Conservation (phyloP, 2,888 invertebrate species). For the Megamerina dolium region DNA sequence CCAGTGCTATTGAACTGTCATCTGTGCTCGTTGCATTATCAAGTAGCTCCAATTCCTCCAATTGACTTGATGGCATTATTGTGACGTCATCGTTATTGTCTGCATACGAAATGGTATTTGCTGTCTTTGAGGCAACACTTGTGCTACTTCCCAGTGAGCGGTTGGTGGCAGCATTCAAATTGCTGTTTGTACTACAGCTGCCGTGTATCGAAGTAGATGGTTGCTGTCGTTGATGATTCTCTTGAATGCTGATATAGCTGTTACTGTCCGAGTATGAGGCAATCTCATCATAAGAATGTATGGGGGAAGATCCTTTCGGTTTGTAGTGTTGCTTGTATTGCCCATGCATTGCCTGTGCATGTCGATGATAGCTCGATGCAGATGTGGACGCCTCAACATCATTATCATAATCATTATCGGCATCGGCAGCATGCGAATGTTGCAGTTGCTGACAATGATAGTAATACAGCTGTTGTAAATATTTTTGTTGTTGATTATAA, state of each 20-base stretch:
- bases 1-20: neutral
- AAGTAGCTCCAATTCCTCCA: constrained; percentile 11
- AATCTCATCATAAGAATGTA: constrained; percentile 48
- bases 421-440: too few species aligned
- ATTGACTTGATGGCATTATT: constrained; percentile 12
- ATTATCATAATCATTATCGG: too few species aligned
- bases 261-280: constrained; percentile 45
- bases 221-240: constrained; percentile 26
- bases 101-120: constrained; percentile 7
- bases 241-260: constrained; percentile 30
- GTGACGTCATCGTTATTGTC: constrained; percentile 1
- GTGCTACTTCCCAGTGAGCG: constrained; percentile 21
- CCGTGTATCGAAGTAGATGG: constrained; percentile 21
- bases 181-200: constrained; percentile 25
- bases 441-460: constrained; percentile 22
- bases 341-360: too few species aligned
- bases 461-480: constrained; percentile 24
- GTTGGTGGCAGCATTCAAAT: constrained; percentile 23
- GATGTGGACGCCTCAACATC: neutral
- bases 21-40: constrained; percentile 9
- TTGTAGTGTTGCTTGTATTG: constrained; percentile 33
- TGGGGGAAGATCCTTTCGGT: constrained; percentile 32
- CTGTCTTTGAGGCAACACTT: constrained; percentile 18
- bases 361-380: constrained; percentile 19
- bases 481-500: constrained; percentile 26